These are phyloP conservation scores for Chrysopa pallens DNA, from an alignment of 1,140 invertebrate species.

Conservation along the genomic window DNA sequence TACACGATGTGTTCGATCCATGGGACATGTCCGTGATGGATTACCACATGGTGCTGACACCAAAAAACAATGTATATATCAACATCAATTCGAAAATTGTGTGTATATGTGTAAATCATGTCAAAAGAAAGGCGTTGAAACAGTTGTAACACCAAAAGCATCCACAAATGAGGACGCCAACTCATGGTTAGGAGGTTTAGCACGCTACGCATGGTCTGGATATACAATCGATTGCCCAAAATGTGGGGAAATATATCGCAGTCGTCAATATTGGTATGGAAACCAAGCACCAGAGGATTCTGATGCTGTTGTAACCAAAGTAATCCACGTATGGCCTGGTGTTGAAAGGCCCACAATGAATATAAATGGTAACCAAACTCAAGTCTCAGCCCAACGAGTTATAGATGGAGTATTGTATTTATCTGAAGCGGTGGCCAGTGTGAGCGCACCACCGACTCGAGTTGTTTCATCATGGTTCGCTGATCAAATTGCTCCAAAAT, in stretches of 20 bases:
- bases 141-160: constrained; percentile 36
- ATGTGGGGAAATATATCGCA: constrained; percentile 68
- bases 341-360: constrained; percentile 24
- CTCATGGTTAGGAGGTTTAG: constrained; percentile 48
- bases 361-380: constrained; percentile 11
- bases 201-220: constrained; percentile 66
- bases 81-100: constrained; percentile 64
- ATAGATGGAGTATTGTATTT: constrained; percentile 56
- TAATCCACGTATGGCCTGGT: constrained; percentile 64
- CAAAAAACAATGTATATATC: constrained; percentile 43
- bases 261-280: constrained; percentile 71
- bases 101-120: constrained; percentile 51
- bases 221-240: constrained; percentile 63
- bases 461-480: constrained; percentile 51
- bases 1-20: constrained; percentile 47
- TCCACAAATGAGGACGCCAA: constrained; percentile 47
- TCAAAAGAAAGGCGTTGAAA: constrained; percentile 36
- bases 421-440: constrained; percentile 46
- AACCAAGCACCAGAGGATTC: constrained; percentile 57
- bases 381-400: constrained; percentile 57
- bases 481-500: constrained; percentile 59
- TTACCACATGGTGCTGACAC: constrained; percentile 34
- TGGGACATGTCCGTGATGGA: constrained; percentile 58
- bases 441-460: constrained; percentile 51
- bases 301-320: constrained; percentile 40